Conservation (phyloP, 2,113 vertebrate species). For the Myanophis thanlyinensis region DNA sequence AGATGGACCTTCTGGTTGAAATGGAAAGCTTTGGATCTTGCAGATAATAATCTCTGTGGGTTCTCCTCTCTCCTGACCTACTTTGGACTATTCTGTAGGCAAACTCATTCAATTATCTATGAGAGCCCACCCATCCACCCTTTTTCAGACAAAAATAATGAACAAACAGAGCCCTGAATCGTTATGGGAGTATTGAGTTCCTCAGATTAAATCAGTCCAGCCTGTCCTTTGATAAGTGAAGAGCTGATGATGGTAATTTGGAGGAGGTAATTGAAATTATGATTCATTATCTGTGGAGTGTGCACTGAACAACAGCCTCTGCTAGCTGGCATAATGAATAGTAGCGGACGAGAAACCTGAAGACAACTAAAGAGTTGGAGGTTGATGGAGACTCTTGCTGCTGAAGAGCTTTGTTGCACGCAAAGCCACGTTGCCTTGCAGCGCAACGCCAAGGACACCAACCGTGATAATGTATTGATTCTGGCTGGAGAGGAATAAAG, state of each 20-base stretch:
- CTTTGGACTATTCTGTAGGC: background rate
- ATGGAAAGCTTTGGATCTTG: background rate
- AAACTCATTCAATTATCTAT: background rate
- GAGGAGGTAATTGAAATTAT: background rate
- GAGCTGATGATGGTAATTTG: background rate
- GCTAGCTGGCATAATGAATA: slow-evolving; percentile 45
- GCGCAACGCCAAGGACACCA: slow-evolving; percentile 45
- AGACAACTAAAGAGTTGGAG: slow-evolving; percentile 22
- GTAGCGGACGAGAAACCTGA: slow-evolving; percentile 47
- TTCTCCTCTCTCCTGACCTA: background rate
- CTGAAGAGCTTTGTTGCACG: slow-evolving; percentile 48
- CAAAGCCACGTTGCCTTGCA: slow-evolving; percentile 36
- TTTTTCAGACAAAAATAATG: background rate
- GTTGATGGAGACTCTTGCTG: slow-evolving; percentile 15
- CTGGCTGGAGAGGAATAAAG: slow-evolving; percentile 49
- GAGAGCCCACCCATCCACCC: background rate
- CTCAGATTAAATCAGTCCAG: background rate
- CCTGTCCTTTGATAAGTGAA: background rate
- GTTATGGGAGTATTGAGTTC: background rate
- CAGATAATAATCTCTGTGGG: background rate
- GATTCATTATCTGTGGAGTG: background rate
- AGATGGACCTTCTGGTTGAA: background rate
- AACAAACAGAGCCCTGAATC: background rate
- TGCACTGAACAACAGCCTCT: background rate
- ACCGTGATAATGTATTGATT: slow-evolving; percentile 45